Evolutionary conservation across 2,113 vertebrate genomes (phyloP), one percentile per base, ranked within the genome.

Genomic region (Corvus moneduloides): DNA sequence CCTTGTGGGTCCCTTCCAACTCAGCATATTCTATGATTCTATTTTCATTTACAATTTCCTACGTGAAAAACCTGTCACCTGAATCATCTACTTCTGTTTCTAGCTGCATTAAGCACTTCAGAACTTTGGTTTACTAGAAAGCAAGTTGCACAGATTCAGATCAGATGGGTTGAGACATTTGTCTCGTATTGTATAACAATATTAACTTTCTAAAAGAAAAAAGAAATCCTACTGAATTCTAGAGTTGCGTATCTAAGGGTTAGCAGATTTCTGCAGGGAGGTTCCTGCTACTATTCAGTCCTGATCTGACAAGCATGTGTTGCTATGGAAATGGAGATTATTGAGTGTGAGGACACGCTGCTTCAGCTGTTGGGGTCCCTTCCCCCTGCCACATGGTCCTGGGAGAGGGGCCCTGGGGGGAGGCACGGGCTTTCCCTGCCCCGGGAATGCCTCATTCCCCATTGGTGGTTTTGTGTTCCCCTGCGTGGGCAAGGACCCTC

Each of bases 311-410:
- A 93, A 46, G 80, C 37, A 18, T n/a, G 52, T n/a, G 96, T 96
- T 97, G 93, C 96, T 63, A 95, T 97, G 74, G 93, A 68, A 91
- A 95, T 75, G 74, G 51, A 54, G 71, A 62, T 79, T 59, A 13
- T 51, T 33, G 48, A 87, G 81, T 67, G n/a, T 59, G 87, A 87
- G 87, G 85, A 41, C 33, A 14, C 0, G 1, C 74, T 56, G 71
- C 69, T 90, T 63, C 73, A 56, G 67, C 39, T 41, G 39, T 41
- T 13, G 39, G 39, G 39, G 39, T 41, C 39, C 39, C 39, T 41
- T 41, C 39, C 39, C 39, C 39, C 39, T 41, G 39, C 39, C 39
- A 41, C 13, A 13, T 41, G 11, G 39, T 12, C 39, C 39, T 39
- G 39, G 39, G 39, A 39, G 39, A 39, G 39, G 39, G 39, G 12